A percentile compares a stretch with the other conserved stretches of the same genome.
These are phyloP conservation scores for Drosophila sturtevanti DNA, from an alignment of 1,140 invertebrate species.

Conservation along the genomic window DNA sequence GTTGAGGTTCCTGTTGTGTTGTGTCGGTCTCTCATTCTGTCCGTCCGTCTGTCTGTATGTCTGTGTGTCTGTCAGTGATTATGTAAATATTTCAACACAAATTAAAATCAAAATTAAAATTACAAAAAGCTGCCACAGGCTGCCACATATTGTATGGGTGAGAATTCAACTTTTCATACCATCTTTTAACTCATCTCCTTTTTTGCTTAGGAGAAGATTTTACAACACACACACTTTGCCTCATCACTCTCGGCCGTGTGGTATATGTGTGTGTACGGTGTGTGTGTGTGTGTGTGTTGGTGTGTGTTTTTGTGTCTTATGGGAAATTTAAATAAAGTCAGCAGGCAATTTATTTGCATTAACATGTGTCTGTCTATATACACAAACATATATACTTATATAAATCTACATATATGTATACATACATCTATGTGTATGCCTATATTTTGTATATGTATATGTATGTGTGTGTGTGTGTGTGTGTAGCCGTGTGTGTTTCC, in stretches of 20 bases:
- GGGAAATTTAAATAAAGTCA: slow-evolving; percentile 81
- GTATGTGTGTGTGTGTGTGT: slow-evolving; percentile 21
- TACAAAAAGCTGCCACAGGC: slow-evolving; percentile 78
- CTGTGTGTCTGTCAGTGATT: slow-evolving; percentile 74
- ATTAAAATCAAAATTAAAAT: slow-evolving; percentile 82
- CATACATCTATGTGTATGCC: slow-evolving; percentile 37
- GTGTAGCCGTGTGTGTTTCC: slow-evolving; percentile 38
- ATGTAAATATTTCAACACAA: slow-evolving; percentile 82
- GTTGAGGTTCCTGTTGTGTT: slow-evolving; percentile 31
- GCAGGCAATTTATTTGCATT: slow-evolving; percentile 81
- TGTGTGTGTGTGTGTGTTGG: no score
- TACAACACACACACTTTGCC: slow-evolving; percentile 20
- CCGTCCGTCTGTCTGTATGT: slow-evolving; percentile 9
- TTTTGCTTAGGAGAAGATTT: slow-evolving; percentile 52
- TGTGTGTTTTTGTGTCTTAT: slow-evolving; percentile 61
- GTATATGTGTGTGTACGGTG: slow-evolving; percentile 38
- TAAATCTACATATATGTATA: slow-evolving; percentile 28
- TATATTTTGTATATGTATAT: slow-evolving; percentile 10
- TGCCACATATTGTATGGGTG: slow-evolving; percentile 63
- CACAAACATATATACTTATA: background rate
- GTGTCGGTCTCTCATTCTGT: background rate
- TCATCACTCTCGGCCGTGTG: slow-evolving; percentile 16
- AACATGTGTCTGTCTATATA: slow-evolving; percentile 54
- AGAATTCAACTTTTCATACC: background rate
- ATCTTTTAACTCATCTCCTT: background rate